These are phyloP conservation scores for Gadopsis marmoratus DNA, from an alignment of 2,797 vertebrate species.

Conservation along the genomic window DNA sequence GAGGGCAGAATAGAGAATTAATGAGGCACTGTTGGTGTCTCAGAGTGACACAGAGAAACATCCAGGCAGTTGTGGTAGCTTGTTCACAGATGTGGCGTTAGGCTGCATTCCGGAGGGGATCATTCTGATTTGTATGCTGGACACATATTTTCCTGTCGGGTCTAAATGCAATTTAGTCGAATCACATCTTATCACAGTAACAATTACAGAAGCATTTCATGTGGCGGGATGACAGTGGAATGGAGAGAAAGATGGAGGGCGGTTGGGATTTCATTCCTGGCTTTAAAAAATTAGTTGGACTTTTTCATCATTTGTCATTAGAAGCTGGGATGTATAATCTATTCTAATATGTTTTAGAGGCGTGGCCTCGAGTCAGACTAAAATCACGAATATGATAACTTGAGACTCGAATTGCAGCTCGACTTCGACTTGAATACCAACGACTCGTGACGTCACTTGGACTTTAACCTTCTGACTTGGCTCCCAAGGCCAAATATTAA, in stretches of 20 bases:
- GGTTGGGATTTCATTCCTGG: constrained; percentile 5
- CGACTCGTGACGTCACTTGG: neutral
- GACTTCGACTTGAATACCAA: neutral
- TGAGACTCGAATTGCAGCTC: neutral
- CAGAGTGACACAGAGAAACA: constrained; percentile 3
- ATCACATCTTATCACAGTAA: constrained; percentile 46
- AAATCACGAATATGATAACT: neutral
- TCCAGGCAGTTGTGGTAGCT: constrained; percentile 7
- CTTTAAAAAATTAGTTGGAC: neutral
- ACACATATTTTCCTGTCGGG: constrained; percentile 29
- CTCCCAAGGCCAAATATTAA: neutral
- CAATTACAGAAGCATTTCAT: constrained; percentile 52
- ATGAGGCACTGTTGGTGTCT: neutral
- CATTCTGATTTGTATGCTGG: constrained; percentile 43
- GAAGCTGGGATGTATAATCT: neutral
- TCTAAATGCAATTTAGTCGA: constrained; percentile 49
- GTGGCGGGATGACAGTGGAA: constrained; percentile 33
- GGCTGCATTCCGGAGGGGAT: neutral
- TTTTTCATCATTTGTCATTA: neutral
- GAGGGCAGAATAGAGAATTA: neutral
- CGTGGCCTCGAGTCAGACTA: too few species aligned
- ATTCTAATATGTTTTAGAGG: neutral
- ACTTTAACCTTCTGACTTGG: neutral
- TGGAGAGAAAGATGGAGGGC: neutral
- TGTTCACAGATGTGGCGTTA: constrained; percentile 34